These are phyloP conservation scores for Raphicerus campestris DNA, from an alignment of 2,113 vertebrate genomes.

Conservation along the genomic window DNA sequence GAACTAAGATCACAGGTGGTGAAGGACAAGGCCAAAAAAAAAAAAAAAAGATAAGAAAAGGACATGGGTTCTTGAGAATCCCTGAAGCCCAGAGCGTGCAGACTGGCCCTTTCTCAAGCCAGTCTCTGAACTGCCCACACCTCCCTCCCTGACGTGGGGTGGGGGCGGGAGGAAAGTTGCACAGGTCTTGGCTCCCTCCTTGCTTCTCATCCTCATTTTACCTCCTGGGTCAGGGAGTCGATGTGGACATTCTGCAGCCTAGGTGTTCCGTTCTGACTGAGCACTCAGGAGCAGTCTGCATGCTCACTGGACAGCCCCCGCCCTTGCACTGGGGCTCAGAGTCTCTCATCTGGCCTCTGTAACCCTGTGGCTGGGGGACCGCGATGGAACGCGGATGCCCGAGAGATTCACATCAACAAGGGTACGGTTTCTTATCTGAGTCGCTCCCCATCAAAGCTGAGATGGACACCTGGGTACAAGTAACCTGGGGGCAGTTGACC, in stretches of 20 bases:
- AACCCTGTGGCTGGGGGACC: background rate
- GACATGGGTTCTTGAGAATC: background rate
- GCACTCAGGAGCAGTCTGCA: background rate
- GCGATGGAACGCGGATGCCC: rapidly evolving
- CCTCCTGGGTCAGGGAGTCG: background rate
- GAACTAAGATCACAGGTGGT: background rate
- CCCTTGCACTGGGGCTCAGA: background rate
- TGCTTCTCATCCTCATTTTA: background rate
- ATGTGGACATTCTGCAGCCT: background rate
- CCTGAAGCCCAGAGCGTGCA: background rate
- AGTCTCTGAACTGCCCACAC: background rate
- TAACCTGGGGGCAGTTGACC: background rate
- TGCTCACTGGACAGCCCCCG: too few relatives aligned
- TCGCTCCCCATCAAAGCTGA: background rate
- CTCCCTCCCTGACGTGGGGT: rapidly evolving
- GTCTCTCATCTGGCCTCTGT: background rate
- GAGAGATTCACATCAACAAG: background rate
- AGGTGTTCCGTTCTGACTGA: too few relatives aligned
- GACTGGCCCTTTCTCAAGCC: background rate
- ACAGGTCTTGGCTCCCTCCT: background rate
- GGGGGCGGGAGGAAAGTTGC: background rate
- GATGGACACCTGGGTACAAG: background rate
- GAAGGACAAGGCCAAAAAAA: rapidly evolving
- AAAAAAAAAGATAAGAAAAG: background rate
- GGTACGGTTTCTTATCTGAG: background rate